Evolutionary conservation across 2,113 vertebrate genomes (phyloP).

Genomic region (Hemicordylus capensis): DNA sequence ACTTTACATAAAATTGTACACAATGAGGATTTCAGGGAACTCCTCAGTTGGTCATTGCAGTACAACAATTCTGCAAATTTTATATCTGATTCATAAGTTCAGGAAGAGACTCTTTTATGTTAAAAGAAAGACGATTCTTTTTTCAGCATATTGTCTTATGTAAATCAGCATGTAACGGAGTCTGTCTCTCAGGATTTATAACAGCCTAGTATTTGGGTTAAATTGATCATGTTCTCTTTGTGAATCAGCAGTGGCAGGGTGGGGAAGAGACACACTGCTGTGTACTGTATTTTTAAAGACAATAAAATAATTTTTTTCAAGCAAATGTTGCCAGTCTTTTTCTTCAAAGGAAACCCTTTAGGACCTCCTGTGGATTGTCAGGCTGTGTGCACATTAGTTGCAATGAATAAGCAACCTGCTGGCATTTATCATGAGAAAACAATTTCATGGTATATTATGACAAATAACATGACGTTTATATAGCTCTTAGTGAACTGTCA

Average conservation of each 20-base stretch:
- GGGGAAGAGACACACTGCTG: constrained; percentile 74
- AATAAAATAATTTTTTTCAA: constrained; percentile 65
- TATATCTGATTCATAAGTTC: constrained; percentile 77
- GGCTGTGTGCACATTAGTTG: not conserved
- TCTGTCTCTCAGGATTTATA: constrained; percentile 79
- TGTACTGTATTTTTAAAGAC: constrained; percentile 85
- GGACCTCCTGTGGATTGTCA: not conserved
- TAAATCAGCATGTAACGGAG: constrained; percentile 71
- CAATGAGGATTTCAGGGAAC: constrained; percentile 72
- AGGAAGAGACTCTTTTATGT: constrained; percentile 81
- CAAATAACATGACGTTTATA: not conserved
- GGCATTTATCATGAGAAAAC: not conserved
- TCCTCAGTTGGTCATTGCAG: constrained; percentile 71
- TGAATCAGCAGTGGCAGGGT: constrained; percentile 76
- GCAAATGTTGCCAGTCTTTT: not conserved
- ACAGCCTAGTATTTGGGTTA: constrained; percentile 76
- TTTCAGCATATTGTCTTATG: constrained; percentile 73
- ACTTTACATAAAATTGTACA: constrained; percentile 66
- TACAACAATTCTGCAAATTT: constrained; percentile 75
- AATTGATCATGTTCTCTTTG: constrained; percentile 72
- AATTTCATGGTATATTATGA: no score
- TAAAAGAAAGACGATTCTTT: constrained; percentile 79
- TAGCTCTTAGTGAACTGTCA: not conserved
- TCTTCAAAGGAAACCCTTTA: not conserved
- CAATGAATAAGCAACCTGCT: not conserved